Evolutionary conservation across 1,140 invertebrate species (phyloP).

Genomic region (Drosophila parabipectinata): DNA sequence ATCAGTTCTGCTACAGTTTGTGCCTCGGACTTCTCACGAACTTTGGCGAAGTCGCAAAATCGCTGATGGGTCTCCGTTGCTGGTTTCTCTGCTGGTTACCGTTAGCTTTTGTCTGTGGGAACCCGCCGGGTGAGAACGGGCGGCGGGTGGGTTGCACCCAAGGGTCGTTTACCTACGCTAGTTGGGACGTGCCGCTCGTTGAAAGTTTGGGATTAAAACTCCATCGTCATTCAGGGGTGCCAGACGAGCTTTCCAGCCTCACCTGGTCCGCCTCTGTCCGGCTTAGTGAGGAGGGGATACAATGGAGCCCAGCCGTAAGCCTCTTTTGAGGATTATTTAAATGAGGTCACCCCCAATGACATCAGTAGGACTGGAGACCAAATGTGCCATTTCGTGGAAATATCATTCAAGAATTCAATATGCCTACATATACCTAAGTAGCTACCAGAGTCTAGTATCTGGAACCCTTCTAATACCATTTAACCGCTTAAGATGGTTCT

Average conservation of each 20-base stretch:
- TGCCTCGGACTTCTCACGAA: conserved; percentile 60
- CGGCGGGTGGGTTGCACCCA: not conserved
- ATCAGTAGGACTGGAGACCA: conserved; percentile 8
- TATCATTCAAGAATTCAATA: not conserved
- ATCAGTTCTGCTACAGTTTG: conserved; percentile 79
- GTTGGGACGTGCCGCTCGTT: conserved; percentile 51
- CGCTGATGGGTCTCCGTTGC: not conserved
- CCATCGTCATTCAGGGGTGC: conserved; percentile 36
- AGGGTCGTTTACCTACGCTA: conserved; percentile 70
- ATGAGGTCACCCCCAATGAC: conserved; percentile 31
- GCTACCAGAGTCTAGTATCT: too few species aligned
- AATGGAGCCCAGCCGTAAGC: conserved; percentile 21
- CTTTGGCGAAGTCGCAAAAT: conserved; percentile 58
- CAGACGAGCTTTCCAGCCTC: not conserved
- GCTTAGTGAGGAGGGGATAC: conserved; percentile 8
- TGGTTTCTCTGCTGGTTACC: conserved; percentile 39
- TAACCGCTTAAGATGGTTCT: conserved; percentile 2
- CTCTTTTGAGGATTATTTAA: conserved; percentile 26
- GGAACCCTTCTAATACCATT: not conserved
- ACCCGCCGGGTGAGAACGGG: conserved; percentile 31
- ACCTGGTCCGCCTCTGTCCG: conserved; percentile 18
- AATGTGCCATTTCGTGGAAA: not conserved
- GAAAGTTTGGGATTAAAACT: conserved; percentile 38
- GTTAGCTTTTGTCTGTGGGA: conserved; percentile 66
- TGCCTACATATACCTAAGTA: too few species aligned